Base-by-base conservation (phyloP, 1,140 invertebrate species). In the Tyrophagus putrescentiae region DNA sequence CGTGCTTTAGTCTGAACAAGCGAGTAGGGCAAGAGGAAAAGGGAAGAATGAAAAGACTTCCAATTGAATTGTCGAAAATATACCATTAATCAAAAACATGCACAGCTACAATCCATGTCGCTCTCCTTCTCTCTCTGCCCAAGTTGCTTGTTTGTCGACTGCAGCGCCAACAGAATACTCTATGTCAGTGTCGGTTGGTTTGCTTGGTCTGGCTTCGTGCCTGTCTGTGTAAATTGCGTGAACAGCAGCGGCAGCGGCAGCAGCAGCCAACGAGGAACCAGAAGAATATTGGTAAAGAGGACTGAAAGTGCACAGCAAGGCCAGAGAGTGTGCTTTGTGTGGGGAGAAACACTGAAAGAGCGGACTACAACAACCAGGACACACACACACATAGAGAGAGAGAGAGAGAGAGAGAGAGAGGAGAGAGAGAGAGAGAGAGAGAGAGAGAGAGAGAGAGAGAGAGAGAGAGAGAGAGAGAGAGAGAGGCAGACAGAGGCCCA, bases 81-180 rank as follows among this genome's bases (percentile, higher is more conserved):
- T n/a, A n/a, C n/a, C n/a, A n/a, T n/a, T n/a, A n/a, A n/a, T n/a
- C n/a, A n/a, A n/a, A n/a, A n/a, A n/a, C n/a, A n/a, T n/a, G n/a
- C n/a, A n/a, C n/a, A 48, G 31, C 31, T 48, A 21, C 23, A 48
- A 25, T 48, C 45, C 7, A 48, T 25, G 45, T 48, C 45, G 23
- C 31, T 48, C 31, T 48, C 31, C 45, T 48, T 48, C 31, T 29
- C 45, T 18, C 31, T 48, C 31, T 48, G 45, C 21, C 31, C 7
- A 25, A 48, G 13, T 48, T 29, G 45, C 45, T 48, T 48, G 45
- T 48, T 48, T 48, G 45, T 48, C 45, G 45, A 48, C 45, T 18
- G 45, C 7, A 21, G 21, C 7, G 21, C 45, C 7, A 48, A 48
- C 45, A 48, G 45, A 48, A 48, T 48, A 29, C 45, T 9, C 18